Evolutionary conservation across 2,797 vertebrate species (phyloP).

Genomic region (Cercopithecus neglectus): DNA sequence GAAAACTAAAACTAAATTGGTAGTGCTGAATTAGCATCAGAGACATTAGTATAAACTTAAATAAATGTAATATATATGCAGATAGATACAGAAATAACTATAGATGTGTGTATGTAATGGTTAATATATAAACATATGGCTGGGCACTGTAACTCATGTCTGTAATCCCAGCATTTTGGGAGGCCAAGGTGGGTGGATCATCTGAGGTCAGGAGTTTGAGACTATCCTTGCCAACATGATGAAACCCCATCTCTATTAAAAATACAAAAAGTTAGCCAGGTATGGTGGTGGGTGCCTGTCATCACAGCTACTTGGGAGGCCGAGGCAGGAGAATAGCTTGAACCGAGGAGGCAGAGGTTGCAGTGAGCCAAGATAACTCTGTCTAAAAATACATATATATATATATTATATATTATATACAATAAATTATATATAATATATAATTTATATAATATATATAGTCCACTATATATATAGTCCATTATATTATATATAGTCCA

Average conservation of each 20-base stretch:
- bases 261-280: background rate
- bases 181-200: background rate
- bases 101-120: background rate
- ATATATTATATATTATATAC: too few species aligned
- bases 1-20: background rate
- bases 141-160: background rate
- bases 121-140: background rate
- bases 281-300: background rate
- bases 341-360: background rate
- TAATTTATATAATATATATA: too few species aligned
- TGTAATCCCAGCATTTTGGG: background rate
- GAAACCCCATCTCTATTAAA: background rate
- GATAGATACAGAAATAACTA: background rate
- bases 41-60: background rate
- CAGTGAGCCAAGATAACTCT: background rate
- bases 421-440: too few species aligned
- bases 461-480: too few species aligned
- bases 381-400: too few species aligned
- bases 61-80: background rate
- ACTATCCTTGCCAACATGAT: background rate
- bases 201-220: background rate
- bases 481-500: background rate
- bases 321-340: background rate
- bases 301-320: background rate
- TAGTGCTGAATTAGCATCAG: background rate